Evolutionary conservation across 1,140 invertebrate species (phyloP).

Genomic region (Campoletis sonorensis): DNA sequence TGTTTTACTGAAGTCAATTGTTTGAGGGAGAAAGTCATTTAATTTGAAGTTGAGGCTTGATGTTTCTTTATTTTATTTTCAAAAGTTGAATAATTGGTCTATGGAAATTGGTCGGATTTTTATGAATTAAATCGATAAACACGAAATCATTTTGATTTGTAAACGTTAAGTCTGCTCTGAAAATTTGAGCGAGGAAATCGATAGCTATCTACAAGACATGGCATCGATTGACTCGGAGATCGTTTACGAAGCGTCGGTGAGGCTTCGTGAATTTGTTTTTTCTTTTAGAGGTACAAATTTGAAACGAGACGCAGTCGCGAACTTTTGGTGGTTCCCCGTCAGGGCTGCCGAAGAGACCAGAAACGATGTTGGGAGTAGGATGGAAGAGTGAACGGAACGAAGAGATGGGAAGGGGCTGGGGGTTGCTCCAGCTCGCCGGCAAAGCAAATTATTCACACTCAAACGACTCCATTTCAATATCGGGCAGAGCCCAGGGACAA

Average conservation of each 20-base stretch:
- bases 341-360: constrained; percentile 53
- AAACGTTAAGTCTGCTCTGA: no score
- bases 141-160: no score
- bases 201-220: no score
- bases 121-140: no score
- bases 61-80: no score
- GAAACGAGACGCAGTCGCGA: constrained; percentile 47
- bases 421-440: constrained; percentile 63
- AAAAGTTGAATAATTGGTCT: no score
- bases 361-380: constrained; percentile 54
- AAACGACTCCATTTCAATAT: constrained; percentile 79
- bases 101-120: no score
- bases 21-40: no score
- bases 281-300: constrained; percentile 40
- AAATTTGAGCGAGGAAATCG: no score
- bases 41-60: no score
- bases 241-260: constrained; percentile 14
- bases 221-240: no score
- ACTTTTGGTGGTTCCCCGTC: constrained; percentile 35
- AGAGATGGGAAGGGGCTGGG: constrained; percentile 48
- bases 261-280: neutral
- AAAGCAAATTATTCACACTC: constrained; percentile 79
- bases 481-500: constrained; percentile 76
- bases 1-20: no score
- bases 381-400: constrained; percentile 36